These are phyloP conservation scores for Neelides folsomi DNA, from an alignment of 2,888 invertebrate genomes.

Conservation along the genomic window DNA sequence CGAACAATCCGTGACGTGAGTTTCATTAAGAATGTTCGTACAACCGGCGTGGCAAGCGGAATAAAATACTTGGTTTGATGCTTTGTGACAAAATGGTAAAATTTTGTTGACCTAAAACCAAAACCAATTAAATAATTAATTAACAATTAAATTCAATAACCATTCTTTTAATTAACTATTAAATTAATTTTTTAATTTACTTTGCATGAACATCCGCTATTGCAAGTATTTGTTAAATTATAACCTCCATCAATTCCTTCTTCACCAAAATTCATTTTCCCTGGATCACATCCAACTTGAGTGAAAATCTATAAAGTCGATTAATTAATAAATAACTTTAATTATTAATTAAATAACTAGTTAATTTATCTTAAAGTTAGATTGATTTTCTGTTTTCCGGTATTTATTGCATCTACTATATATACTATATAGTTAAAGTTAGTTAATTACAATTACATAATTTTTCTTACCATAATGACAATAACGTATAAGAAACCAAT, in stretches of 20 bases:
- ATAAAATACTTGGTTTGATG: conserved; percentile 48
- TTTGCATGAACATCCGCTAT: conserved; percentile 48
- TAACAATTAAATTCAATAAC: neutral
- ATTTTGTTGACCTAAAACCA: conserved; percentile 40
- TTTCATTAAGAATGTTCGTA: conserved; percentile 36
- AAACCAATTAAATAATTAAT: no score
- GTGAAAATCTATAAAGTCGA: conserved; percentile 15
- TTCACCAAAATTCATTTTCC: conserved; percentile 16
- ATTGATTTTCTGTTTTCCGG: no score
- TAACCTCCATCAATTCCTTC: conserved; percentile 17
- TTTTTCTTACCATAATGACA: conserved; percentile 41
- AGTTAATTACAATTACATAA: no score
- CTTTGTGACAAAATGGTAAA: conserved; percentile 50
- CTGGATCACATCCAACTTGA: conserved; percentile 30
- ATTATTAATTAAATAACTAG: no score
- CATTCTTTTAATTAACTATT: neutral
- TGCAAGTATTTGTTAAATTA: conserved; percentile 45
- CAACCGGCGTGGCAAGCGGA: conserved; percentile 65
- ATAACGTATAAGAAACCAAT: conserved; percentile 46
- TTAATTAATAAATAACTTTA: no score
- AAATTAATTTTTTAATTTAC: no score
- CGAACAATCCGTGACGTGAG: conserved; percentile 40
- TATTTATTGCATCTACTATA: no score
- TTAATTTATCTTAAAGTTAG: no score
- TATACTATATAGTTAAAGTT: no score